Evolutionary conservation across 2,888 invertebrate species (phyloP), one percentile per base, ranked within the genome.

Genomic region (Diaperis boleti): DNA sequence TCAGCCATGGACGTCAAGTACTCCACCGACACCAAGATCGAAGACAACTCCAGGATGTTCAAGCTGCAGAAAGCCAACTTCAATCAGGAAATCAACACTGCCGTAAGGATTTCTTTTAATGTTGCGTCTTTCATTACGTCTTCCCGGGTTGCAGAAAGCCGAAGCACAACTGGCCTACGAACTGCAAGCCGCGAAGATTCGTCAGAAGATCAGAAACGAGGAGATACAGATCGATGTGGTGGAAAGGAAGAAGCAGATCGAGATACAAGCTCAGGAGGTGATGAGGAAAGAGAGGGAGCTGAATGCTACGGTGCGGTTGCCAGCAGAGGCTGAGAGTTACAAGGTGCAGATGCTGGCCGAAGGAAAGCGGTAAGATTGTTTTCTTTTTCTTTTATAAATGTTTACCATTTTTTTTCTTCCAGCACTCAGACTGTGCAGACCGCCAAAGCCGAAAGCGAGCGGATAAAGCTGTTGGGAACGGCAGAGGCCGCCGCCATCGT

Each of bases 221-320:
- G 97, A 98, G 82, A 96, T 98, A 74, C 95, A 96, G 81, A 97
- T 98, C 78, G 96, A 97, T 71, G 92, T 96, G 0, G 96, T 98
- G 6, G 97, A 98, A 82, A 86, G 97, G 76, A 91, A 92, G 77
- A 98, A 98, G 79, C 93, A 94, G 83, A 98, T 98, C 76, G 96
- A 96, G 85, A 92, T 98, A 66, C 96, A 98, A 81, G 92, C 93
- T 54, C 96, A 97, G 78, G 98, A 98, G 82, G 94, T 98, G 22
- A 81, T 89, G 74, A 90, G 98, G 71, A 96, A 96, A 76, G 96
- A 97, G 74, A 90, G 94, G 66, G 98, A 98, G 80, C 84, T 98
- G 75, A 90, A 89, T 66, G 89, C 95, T 11, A 93, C 92, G 0
- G 94, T 98, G 2, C 90, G 92, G 69, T 84, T 97, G 67, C 98